Evolutionary conservation across 1,140 invertebrate species (phyloP).

Genomic region (Nebria ingens): DNA sequence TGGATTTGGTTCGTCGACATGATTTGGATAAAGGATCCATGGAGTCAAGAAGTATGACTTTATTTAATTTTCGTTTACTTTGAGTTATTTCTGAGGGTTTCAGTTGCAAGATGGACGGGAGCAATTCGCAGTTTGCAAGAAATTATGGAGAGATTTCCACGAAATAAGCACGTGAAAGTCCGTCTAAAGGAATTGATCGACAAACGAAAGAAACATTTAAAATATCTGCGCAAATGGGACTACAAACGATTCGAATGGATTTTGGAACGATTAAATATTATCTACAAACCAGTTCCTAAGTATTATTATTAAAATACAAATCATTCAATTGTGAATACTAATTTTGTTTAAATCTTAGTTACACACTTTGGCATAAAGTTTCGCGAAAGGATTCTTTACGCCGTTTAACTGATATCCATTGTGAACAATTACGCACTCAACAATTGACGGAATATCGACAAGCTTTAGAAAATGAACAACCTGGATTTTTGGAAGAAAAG

Average conservation of each 20-base stretch:
- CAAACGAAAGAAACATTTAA: slow-evolving; percentile 60
- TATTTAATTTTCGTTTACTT: slow-evolving; percentile 2
- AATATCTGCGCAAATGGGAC: slow-evolving; percentile 56
- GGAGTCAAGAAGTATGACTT: slow-evolving; percentile 42
- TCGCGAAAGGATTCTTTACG: slow-evolving; percentile 55
- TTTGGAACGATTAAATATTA: slow-evolving; percentile 66
- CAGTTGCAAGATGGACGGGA: slow-evolving; percentile 45
- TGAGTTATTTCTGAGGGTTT: slow-evolving; percentile 5
- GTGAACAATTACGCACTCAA: slow-evolving; percentile 49
- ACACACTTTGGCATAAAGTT: slow-evolving; percentile 39
- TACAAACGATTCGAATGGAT: slow-evolving; percentile 81
- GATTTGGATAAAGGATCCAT: slow-evolving; percentile 40
- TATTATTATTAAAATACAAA: slow-evolving; percentile 26
- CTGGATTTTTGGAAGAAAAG: slow-evolving; percentile 51
- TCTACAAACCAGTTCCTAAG: slow-evolving; percentile 56
- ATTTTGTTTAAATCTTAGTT: slow-evolving; percentile 23
- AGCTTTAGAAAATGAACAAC: slow-evolving; percentile 47
- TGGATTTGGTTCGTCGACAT: slow-evolving; percentile 45
- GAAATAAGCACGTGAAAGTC: slow-evolving; percentile 42
- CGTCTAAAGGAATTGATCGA: slow-evolving; percentile 61
- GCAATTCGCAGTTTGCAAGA: slow-evolving; percentile 45
- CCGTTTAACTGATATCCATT: slow-evolving; percentile 53
- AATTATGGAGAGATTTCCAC: slow-evolving; percentile 36
- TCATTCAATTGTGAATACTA: background rate
- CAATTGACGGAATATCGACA: slow-evolving; percentile 52